A percentile compares a stretch with the other conserved stretches of the same genome.
These are phyloP conservation scores for Aleiodes testaceus DNA, from an alignment of 2,888 invertebrate genomes.

Conservation along the genomic window DNA sequence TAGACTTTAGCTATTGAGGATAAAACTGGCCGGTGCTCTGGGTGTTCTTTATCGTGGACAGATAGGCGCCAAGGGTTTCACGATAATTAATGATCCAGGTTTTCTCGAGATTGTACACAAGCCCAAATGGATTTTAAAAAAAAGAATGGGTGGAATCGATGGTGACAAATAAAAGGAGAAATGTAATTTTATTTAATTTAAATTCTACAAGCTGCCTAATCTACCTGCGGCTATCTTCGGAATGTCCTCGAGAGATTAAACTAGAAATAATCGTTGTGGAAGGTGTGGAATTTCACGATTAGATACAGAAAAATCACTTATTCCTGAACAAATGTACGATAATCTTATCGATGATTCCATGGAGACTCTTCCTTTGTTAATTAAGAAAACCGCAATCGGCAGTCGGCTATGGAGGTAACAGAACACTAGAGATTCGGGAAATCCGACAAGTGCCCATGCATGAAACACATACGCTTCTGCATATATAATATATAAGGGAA, in stretches of 20 bases:
- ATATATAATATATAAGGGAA: slow-evolving; percentile 7
- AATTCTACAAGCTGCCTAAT: slow-evolving; percentile 43
- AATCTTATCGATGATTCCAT: not conserved
- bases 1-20: slow-evolving; percentile 20
- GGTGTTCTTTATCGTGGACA: slow-evolving; percentile 47
- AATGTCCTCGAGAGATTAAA: slow-evolving; percentile 37
- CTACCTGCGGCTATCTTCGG: slow-evolving; percentile 38
- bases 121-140: slow-evolving; percentile 19
- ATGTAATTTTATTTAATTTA: slow-evolving; percentile 7
- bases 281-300: slow-evolving; percentile 35
- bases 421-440: slow-evolving; percentile 41
- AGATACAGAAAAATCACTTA: slow-evolving; percentile 26
- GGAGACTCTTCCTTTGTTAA: not conserved
- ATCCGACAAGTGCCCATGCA: slow-evolving; percentile 42
- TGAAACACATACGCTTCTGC: slow-evolving; percentile 20
- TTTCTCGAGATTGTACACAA: slow-evolving; percentile 46
- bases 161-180: slow-evolving; percentile 24
- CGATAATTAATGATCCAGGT: slow-evolving; percentile 51
- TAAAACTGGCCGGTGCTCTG: slow-evolving; percentile 7
- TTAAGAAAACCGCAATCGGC: not conserved
- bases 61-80: slow-evolving; percentile 50
- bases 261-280: slow-evolving; percentile 19
- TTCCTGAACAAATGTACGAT: not conserved
- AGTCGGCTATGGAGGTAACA: slow-evolving; percentile 34
- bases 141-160: slow-evolving; percentile 1